phyloP scores from a whole-genome alignment of 2,797 vertebrate species.

The Acrossocheilus fasciatus region DNA sequence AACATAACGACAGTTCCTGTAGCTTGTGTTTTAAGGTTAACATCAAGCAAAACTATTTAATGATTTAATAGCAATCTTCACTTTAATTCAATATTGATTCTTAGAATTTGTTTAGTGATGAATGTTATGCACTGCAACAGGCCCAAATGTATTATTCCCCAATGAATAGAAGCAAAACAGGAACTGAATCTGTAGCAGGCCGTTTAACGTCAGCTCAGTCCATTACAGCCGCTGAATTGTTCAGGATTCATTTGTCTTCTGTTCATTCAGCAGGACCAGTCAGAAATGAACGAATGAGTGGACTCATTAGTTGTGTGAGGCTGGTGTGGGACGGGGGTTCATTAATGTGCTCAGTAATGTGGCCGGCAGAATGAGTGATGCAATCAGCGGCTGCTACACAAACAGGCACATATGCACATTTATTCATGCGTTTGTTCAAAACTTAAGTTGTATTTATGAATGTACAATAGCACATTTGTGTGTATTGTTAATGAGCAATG shows the following conservation, averaged over 20 bases:
- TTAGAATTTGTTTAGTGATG: background rate
- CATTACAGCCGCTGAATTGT: background rate
- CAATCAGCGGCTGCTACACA: background rate
- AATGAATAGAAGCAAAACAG: background rate
- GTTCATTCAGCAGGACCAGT: slow-evolving; percentile 28
- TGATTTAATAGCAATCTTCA: background rate
- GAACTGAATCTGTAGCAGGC: background rate
- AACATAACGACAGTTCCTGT: background rate
- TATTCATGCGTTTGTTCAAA: background rate
- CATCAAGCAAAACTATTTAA: background rate
- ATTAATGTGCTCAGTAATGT: slow-evolving; percentile 11
- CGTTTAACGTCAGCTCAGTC: slow-evolving; percentile 3
- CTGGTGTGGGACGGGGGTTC: slow-evolving; percentile 1
- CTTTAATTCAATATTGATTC: background rate
- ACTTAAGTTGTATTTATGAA: background rate
- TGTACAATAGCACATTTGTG: background rate
- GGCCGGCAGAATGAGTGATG: background rate
- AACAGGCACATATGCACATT: background rate
- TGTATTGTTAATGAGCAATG: background rate
- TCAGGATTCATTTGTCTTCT: slow-evolving; percentile 19
- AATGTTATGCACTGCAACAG: background rate
- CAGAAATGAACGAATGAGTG: slow-evolving; percentile 4
- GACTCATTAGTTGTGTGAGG: slow-evolving; percentile 5
- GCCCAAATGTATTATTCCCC: background rate
- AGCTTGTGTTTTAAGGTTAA: background rate